Evolutionary conservation across 2,113 vertebrate genomes (phyloP), one percentile per base, ranked within the genome.

Genomic region (Coracopsis vasa): DNA sequence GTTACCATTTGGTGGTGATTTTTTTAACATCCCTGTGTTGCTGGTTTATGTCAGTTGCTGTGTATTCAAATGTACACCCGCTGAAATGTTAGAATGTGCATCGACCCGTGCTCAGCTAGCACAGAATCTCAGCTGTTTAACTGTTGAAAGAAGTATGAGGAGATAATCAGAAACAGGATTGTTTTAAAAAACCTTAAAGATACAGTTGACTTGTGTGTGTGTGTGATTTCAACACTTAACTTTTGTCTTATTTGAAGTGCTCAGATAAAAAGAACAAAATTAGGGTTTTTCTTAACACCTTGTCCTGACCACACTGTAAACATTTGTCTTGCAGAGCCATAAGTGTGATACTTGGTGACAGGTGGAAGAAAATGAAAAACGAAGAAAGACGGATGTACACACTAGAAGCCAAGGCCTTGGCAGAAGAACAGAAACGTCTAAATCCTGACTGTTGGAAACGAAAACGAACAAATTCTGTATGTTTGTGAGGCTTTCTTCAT

Each of bases 391-490:
- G 99, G 97, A 98, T 99, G 98, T 99, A 99, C 97, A 99, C 99
- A 50, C 98, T 99, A 98, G 99, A 99, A 98, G 99, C 99, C 97
- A 99, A 99, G 97, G 99, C 99, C 96, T 98, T 99, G 98, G 99
- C 99, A 10, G 99, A 99, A 97, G 99, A 99, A 98, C 99, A 99
- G 97, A 99, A 99, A 94, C 98, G 99, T 94, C 98, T 99, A 96
- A 99, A 99, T 98, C 99, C 99, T 61, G 99, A 99, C 97, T 99
- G 99, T 98, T 99, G 99, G 99, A 99, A 99, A 98, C 99, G 99
- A 96, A 99, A 99, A 98, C 98, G 99, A 98, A 99, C 99, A 95
- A 99, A 99, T 98, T 99, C 99, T 42, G 99, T 99, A 98, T 79
- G 98, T 97, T 74, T 61, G 35, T 35, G 75, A 73, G 35, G 33